Evolutionary conservation across 2,888 invertebrate species (phyloP), one percentile per base, ranked within the genome.

Genomic region (Cryptocephalus moraei): DNA sequence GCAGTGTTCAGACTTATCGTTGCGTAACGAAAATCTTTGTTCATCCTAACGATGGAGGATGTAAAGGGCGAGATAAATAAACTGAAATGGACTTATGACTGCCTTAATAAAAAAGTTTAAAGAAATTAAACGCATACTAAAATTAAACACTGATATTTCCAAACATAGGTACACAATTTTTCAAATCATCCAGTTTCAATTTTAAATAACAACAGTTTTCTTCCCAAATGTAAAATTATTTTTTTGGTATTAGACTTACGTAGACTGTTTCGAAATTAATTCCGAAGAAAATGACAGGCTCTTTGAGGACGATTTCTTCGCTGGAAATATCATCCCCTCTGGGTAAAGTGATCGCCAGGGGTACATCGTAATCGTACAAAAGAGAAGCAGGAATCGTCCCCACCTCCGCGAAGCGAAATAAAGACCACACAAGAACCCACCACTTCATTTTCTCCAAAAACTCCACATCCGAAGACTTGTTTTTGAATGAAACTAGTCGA

Each of bases 281-380:
- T 56, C 85, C 86, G 67, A 82, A 94, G 73, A 91, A 91, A 43
- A 78, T 74, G 46, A 94, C 77, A 1, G 92, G 89, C 34, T 83
- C 82, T 61, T 74, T 75, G 1, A 91, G 75, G 3, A 65, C 63
- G 8, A 83, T 71, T 65, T 86, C 84, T 1, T 76, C 75, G 9
- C 84, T 79, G n/a, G 82, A 75, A 11, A 78, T 70, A 54, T 85
- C 84, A 56, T 79, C 76, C 1, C 75, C 76, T 42, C 62, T 66
- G 10, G 76, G 76, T 45, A 86, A 66, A 34, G 68, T 63, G 42
- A 71, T 66, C 62, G 82, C 83, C 50, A 75, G 68, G 1, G 73
- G 72, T 1, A 65, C 65, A 9, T 82, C 81, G 61, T 75, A 74
- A 3, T 81, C 78, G 68, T 81, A 83, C 56, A 82, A 73, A 58